A percentile compares a stretch with the other conserved stretches of the same genome.
phyloP scores from a whole-genome alignment of 2,888 invertebrate species.

The Sepiola atlantica region DNA sequence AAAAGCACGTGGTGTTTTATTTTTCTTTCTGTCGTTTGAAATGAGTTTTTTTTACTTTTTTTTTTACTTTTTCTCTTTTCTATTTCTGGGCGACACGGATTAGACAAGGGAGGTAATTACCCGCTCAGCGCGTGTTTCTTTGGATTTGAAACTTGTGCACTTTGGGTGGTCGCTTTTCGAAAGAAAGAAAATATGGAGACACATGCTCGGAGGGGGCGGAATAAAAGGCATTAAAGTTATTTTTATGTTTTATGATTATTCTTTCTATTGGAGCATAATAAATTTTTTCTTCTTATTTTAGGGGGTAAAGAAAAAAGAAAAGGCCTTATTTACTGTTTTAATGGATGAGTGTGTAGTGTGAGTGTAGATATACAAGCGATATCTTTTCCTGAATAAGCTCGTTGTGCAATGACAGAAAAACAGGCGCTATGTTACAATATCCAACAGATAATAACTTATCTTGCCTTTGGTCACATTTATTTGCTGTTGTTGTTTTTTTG shows the following conservation, averaged over 20 bases:
- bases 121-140: neutral
- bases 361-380: neutral
- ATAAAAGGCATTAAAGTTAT: neutral
- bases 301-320: neutral
- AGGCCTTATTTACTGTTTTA: neutral
- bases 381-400: neutral
- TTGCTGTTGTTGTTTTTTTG: too few species aligned
- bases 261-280: constrained; percentile 19
- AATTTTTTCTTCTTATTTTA: neutral
- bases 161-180: neutral
- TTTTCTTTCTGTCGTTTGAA: neutral
- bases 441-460: too few species aligned
- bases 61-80: too few species aligned
- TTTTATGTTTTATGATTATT: neutral
- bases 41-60: neutral
- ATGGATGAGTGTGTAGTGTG: neutral
- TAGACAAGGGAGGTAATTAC: constrained; percentile 24
- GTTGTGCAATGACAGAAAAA: too few species aligned
- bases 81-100: neutral
- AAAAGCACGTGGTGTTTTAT: neutral
- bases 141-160: neutral
- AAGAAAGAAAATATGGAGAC: neutral
- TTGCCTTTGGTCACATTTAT: too few species aligned
- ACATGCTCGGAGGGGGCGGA: too few species aligned
- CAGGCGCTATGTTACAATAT: too few species aligned